phyloP scores from a whole-genome alignment of 2,888 invertebrate genomes.

The Cryptocephalus moraei region DNA sequence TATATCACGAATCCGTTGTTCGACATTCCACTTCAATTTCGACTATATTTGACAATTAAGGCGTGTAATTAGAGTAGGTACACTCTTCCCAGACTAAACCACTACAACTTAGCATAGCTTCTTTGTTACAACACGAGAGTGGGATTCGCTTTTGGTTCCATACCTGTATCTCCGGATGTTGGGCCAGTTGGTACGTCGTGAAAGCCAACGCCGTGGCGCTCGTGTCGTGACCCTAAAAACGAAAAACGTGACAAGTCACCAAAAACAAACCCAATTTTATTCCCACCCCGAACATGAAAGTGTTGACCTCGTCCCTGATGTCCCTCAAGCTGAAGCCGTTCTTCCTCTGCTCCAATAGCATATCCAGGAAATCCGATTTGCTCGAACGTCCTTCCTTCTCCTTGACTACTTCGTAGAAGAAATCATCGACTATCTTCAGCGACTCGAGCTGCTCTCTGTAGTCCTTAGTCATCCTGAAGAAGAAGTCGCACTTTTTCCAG shows the following conservation, averaged over 20 bases:
- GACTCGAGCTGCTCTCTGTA: conserved; percentile 46
- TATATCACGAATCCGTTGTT: too few species aligned
- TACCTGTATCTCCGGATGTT: conserved; percentile 12
- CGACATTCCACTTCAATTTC: too few species aligned
- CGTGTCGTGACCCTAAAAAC: conserved; percentile 13
- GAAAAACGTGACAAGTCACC: neutral
- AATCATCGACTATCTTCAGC: conserved; percentile 2
- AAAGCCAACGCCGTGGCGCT: conserved; percentile 10
- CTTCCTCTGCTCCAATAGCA: neutral
- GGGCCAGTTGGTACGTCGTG: conserved; percentile 7
- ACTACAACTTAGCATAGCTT: too few species aligned
- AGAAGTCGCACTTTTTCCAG: conserved; percentile 41
- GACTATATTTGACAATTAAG: too few species aligned
- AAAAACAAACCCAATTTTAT: neutral
- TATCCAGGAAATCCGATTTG: conserved; percentile 1
- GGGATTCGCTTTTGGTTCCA: too few species aligned
- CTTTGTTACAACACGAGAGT: too few species aligned
- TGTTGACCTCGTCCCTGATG: conserved; percentile 6
- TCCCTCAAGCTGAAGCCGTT: neutral
- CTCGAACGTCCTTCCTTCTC: neutral
- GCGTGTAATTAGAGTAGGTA: too few species aligned
- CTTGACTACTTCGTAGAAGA: conserved; percentile 4
- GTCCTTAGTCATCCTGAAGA: conserved; percentile 43
- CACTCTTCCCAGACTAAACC: too few species aligned
- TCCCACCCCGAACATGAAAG: conserved; percentile 6